A percentile compares a stretch with the other conserved stretches of the same genome.
Evolutionary conservation across 2,888 invertebrate genomes (phyloP).

Genomic region (Clusia tigrina): DNA sequence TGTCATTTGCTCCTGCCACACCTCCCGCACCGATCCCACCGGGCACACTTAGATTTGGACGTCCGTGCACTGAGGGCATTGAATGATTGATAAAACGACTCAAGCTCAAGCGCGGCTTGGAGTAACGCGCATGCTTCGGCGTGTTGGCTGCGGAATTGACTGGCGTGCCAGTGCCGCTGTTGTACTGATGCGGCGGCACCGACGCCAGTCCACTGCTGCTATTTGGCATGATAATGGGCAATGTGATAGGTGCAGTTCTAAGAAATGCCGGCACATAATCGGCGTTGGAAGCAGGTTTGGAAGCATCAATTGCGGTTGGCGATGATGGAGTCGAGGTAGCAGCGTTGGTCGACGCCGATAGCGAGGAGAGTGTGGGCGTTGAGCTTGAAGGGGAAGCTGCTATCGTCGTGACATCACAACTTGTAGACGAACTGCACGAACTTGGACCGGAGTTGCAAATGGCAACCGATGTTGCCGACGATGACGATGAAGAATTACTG

Average conservation of each 20-base stretch:
- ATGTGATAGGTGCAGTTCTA: conserved; percentile 51
- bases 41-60: conserved; percentile 55
- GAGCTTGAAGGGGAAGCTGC: conserved; percentile 27
- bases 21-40: conserved; percentile 30
- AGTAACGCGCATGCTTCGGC: conserved; percentile 60
- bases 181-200: conserved; percentile 30
- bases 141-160: conserved; percentile 60
- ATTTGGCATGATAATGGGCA: conserved; percentile 55
- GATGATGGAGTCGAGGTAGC: conserved; percentile 37
- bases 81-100: conserved; percentile 63
- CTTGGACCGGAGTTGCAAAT: conserved; percentile 36
- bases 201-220: conserved; percentile 46
- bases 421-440: conserved; percentile 44
- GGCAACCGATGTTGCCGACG: conserved; percentile 29
- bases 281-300: conserved; percentile 28
- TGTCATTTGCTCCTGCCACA: conserved; percentile 31
- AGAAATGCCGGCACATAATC: conserved; percentile 54
- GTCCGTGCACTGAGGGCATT: conserved; percentile 64
- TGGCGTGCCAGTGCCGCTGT: conserved; percentile 34
- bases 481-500: conserved; percentile 37
- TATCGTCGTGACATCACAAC: conserved; percentile 44
- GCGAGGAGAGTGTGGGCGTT: conserved; percentile 11
- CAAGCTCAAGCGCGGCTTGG: conserved; percentile 62
- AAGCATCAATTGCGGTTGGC: conserved; percentile 16
- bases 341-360: conserved; percentile 31